phyloP scores from a whole-genome alignment of 2,797 vertebrate genomes.

The Mycteria americana region DNA sequence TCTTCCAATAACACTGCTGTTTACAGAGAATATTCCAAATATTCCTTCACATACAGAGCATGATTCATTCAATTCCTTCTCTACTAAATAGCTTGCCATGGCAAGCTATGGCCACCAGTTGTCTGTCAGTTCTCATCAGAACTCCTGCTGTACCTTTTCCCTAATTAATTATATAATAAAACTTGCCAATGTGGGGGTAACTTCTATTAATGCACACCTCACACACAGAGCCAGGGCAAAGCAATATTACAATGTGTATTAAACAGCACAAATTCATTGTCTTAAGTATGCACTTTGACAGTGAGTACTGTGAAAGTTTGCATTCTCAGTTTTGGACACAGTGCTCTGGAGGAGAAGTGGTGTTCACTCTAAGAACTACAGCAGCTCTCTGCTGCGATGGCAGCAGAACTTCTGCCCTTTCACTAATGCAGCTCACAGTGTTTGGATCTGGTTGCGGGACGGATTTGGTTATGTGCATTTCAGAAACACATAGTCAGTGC shows the following conservation, averaged over 20 bases:
- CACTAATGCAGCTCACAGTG: neutral
- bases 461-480: neutral
- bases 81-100: neutral
- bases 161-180: neutral
- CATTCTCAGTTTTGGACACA: fast-evolving
- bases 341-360: neutral
- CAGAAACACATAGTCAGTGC: neutral
- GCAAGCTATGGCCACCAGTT: too few species aligned
- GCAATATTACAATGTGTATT: neutral
- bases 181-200: neutral
- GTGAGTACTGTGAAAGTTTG: neutral
- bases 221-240: neutral
- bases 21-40: neutral
- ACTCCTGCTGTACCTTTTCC: neutral
- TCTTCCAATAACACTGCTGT: neutral
- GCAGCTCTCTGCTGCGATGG: neutral
- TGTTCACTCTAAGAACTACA: neutral
- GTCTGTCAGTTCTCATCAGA: neutral
- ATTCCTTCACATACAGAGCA: neutral
- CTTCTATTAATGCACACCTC: neutral
- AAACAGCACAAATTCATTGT: neutral
- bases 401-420: neutral
- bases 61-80: neutral
- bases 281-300: neutral
- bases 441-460: fast-evolving